Percentiles rank a stretch among this genome's conserved stretches.
Conservation (phyloP, 1,140 invertebrate species). For the Euwallacea similis region DNA sequence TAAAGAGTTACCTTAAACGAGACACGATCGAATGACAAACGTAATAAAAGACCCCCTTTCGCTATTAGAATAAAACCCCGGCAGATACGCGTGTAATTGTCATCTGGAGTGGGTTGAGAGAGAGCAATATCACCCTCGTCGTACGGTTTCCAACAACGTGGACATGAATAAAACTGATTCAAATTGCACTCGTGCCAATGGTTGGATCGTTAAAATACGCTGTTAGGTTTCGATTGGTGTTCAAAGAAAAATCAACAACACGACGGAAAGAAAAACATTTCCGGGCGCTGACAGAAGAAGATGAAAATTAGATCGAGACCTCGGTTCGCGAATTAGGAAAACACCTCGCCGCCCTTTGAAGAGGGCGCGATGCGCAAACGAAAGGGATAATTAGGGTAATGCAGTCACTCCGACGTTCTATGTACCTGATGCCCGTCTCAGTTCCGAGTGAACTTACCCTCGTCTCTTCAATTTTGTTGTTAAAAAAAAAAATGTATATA, state of each 20-base stretch:
- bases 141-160: slow-evolving; percentile 11
- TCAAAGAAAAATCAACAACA: slow-evolving; percentile 52
- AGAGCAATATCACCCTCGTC: slow-evolving; percentile 24
- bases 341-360: slow-evolving; percentile 54
- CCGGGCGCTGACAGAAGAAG: slow-evolving; percentile 43
- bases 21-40: slow-evolving; percentile 49
- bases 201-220: slow-evolving; percentile 14
- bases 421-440: no score
- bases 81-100: slow-evolving; percentile 51
- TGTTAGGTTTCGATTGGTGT: background rate
- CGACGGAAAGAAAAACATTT: slow-evolving; percentile 42
- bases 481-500: no score
- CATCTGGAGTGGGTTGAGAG: slow-evolving; percentile 26
- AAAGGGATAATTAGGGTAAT: slow-evolving; percentile 55
- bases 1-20: slow-evolving; percentile 35
- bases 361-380: slow-evolving; percentile 53
- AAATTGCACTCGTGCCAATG: slow-evolving; percentile 8
- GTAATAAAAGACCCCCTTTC: slow-evolving; percentile 46
- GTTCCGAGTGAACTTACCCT: no score
- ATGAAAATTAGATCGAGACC: slow-evolving; percentile 52
- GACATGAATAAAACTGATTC: slow-evolving; percentile 18
- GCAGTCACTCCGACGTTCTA: slow-evolving; percentile 38
- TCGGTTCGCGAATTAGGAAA: slow-evolving; percentile 51
- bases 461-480: no score
- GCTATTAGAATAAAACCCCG: slow-evolving; percentile 50